A percentile compares a stretch with the other conserved stretches of the same genome.
Conservation (phyloP, 2,113 vertebrate species). For the Pterocles burchelli region DNA sequence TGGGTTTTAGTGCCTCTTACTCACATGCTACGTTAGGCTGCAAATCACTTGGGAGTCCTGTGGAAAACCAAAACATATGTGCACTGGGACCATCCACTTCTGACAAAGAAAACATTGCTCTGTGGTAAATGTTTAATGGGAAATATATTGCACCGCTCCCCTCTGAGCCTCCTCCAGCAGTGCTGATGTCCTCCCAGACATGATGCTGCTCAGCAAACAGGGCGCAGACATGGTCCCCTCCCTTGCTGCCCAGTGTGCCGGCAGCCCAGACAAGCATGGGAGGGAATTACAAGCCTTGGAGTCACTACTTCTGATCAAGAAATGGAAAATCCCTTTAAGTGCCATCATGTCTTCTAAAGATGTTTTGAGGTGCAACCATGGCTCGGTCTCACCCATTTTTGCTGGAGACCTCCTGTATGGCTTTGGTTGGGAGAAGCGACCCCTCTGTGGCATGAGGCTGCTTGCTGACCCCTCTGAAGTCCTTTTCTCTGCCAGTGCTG, state of each 20-base stretch:
- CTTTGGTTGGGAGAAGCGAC: not conserved
- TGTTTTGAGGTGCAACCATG: rapidly evolving
- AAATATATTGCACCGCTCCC: not conserved
- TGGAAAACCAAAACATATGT: not conserved
- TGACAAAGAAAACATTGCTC: not conserved
- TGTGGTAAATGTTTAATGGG: not conserved
- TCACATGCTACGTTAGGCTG: not conserved
- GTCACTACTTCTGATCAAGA: not conserved
- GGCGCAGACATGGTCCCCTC: not conserved
- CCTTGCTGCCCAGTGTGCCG: not conserved
- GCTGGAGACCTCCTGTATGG: not conserved
- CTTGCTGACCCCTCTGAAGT: not conserved
- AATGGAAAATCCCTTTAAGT: not conserved
- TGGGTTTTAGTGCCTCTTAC: conserved; percentile 10
- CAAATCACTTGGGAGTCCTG: not conserved
- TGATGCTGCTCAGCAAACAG: not conserved
- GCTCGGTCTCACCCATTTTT: not conserved
- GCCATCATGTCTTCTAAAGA: not conserved
- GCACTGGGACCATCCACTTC: not conserved
- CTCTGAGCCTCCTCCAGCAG: not conserved
- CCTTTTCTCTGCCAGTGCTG: not conserved
- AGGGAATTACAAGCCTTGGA: not conserved
- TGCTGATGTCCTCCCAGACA: not conserved
- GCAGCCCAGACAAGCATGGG: not conserved
- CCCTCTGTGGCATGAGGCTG: not conserved